phyloP scores from a whole-genome alignment of 2,888 invertebrate genomes.

The Hemaris fuciformis region DNA sequence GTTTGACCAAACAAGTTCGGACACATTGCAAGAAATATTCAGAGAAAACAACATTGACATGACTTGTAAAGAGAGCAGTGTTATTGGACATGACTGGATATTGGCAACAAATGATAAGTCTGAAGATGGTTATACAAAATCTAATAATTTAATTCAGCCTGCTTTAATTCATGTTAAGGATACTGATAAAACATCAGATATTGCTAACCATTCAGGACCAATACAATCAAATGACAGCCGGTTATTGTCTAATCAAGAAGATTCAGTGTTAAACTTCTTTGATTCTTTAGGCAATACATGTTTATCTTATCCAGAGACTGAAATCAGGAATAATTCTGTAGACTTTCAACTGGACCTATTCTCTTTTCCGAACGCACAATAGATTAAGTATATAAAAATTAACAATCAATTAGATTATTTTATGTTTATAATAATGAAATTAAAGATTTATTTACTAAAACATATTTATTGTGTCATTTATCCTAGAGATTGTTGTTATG shows the following conservation, averaged over 20 bases:
- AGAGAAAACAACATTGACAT: slow-evolving; percentile 46
- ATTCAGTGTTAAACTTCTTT: slow-evolving; percentile 70
- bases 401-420: slow-evolving; percentile 17
- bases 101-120: slow-evolving; percentile 55
- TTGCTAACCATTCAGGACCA: slow-evolving; percentile 26
- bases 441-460: slow-evolving; percentile 16
- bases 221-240: slow-evolving; percentile 17
- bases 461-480: not conserved
- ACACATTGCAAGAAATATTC: slow-evolving; percentile 50
- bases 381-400: not conserved
- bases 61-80: slow-evolving; percentile 50
- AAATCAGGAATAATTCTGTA: slow-evolving; percentile 64
- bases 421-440: slow-evolving; percentile 21
- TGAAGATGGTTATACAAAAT: slow-evolving; percentile 54
- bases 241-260: slow-evolving; percentile 44
- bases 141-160: slow-evolving; percentile 54
- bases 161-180: slow-evolving; percentile 55
- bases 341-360: slow-evolving; percentile 73
- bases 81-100: slow-evolving; percentile 54
- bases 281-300: slow-evolving; percentile 65
- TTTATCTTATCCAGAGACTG: slow-evolving; percentile 65
- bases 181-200: slow-evolving; percentile 24
- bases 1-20: slow-evolving; percentile 12
- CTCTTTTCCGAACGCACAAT: slow-evolving; percentile 62
- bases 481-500: not conserved